Evolutionary conservation across 1,140 invertebrate species (phyloP).

Genomic region (Sinonovacula constricta): DNA sequence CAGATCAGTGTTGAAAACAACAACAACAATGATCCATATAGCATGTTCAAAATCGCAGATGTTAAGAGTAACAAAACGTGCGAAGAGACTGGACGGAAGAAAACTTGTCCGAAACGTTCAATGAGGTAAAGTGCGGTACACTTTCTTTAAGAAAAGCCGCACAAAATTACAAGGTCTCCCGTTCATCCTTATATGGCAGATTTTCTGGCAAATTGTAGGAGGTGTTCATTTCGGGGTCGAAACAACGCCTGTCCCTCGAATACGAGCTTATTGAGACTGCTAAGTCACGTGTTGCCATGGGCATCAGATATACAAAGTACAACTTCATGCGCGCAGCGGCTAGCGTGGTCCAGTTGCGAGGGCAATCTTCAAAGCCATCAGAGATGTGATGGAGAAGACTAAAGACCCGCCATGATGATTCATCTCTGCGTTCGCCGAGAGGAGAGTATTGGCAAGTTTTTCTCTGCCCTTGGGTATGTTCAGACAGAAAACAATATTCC

Average conservation of each 20-base stretch:
- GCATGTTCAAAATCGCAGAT: not conserved
- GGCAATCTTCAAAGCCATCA: not conserved
- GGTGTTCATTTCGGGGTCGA: conserved; percentile 8
- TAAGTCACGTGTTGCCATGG: not conserved
- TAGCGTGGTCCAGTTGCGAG: not conserved
- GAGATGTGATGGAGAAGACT: conserved; percentile 10
- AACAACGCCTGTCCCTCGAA: not conserved
- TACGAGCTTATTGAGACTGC: conserved; percentile 24
- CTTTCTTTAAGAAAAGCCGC: conserved; percentile 9
- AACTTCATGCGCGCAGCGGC: conserved; percentile 11
- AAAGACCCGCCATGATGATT: not conserved
- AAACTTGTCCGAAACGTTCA: conserved; percentile 5
- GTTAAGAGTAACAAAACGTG: not conserved
- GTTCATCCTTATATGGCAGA: conserved; percentile 19
- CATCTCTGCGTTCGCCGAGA: not conserved
- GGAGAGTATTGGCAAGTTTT: conserved; percentile 9
- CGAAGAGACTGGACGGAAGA: not conserved
- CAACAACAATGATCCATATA: not conserved
- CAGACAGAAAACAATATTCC: not conserved
- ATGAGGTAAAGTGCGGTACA: conserved; percentile 4
- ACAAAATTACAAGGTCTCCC: conserved; percentile 10
- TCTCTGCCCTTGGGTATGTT: not conserved
- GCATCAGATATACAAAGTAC: conserved; percentile 14
- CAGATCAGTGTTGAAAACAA: not conserved
- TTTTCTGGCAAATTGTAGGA: conserved; percentile 5